Evolutionary conservation across 2,888 invertebrate species (phyloP).

Genomic region (Sympetrum striolatum): DNA sequence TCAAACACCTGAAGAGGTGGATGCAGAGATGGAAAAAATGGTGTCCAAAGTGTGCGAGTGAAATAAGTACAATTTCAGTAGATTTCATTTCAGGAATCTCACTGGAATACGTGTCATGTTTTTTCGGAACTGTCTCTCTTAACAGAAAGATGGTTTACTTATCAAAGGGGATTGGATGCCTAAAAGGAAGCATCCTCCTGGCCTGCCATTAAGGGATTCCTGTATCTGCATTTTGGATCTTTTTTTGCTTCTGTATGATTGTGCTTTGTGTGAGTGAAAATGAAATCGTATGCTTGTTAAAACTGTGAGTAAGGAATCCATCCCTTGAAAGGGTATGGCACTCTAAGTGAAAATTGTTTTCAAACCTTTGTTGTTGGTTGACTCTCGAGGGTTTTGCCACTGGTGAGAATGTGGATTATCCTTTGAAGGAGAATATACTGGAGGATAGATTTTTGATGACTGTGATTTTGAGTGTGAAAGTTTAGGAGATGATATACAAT

Average conservation of each 20-base stretch:
- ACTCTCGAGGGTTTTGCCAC: background rate
- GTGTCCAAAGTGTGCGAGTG: conserved; percentile 73
- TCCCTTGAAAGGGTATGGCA: background rate
- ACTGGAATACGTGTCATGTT: background rate
- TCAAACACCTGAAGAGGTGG: conserved; percentile 65
- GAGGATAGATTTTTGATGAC: conserved; percentile 13
- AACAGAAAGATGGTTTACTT: background rate
- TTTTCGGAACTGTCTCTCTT: background rate
- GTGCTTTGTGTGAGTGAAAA: background rate
- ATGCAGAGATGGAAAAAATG: conserved; percentile 80
- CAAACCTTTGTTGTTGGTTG: conserved; percentile 22
- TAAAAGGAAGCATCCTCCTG: background rate
- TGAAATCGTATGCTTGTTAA: background rate
- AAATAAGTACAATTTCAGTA: conserved; percentile 50
- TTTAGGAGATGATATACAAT: background rate
- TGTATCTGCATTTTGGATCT: conserved; percentile 36
- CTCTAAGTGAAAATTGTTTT: background rate
- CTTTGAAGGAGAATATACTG: background rate
- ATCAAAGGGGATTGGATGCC: background rate
- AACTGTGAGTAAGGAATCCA: background rate
- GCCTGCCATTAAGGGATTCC: conserved; percentile 14
- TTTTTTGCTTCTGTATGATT: conserved; percentile 35
- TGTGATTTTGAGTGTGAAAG: conserved; percentile 12
- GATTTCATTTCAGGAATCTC: conserved; percentile 29
- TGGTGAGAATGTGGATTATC: background rate